Conservation (phyloP, 2,113 vertebrate species). For the Syngnathus floridae region DNA sequence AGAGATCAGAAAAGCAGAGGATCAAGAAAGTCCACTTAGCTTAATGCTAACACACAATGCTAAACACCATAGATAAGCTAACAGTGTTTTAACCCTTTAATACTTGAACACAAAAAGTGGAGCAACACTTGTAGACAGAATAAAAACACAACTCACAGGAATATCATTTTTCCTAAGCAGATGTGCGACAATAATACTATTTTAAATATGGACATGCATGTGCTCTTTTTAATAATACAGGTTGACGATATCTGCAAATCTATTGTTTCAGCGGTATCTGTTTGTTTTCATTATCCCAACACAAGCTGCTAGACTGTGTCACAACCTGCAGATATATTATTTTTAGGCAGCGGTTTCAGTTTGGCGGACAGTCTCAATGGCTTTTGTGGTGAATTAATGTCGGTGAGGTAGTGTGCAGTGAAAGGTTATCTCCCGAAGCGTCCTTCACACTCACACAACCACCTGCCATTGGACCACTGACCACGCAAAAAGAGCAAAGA, state of each 20-base stretch:
- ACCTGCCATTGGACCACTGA: constrained; percentile 27
- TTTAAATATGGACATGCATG: too few relatives aligned
- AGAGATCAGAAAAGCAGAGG: too few relatives aligned
- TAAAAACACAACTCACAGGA: too few relatives aligned
- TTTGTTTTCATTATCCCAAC: neutral
- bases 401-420: constrained; percentile 23
- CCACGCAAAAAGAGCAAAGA: constrained; percentile 19
- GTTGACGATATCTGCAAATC: neutral
- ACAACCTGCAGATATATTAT: neutral
- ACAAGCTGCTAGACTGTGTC: neutral
- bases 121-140: too few relatives aligned
- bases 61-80: too few relatives aligned
- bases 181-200: too few relatives aligned
- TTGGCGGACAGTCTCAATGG: neutral
- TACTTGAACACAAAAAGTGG: too few relatives aligned
- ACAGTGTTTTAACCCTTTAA: too few relatives aligned
- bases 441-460: constrained; percentile 34
- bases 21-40: too few relatives aligned
- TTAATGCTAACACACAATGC: too few relatives aligned
- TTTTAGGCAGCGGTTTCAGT: neutral
- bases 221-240: too few relatives aligned
- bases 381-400: constrained; percentile 24
- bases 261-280: neutral
- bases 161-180: too few relatives aligned
- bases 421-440: constrained; percentile 46